Evolutionary conservation across 2,888 invertebrate genomes (phyloP), one percentile per base, ranked within the genome.

Genomic region (Celastrina argiolus): DNA sequence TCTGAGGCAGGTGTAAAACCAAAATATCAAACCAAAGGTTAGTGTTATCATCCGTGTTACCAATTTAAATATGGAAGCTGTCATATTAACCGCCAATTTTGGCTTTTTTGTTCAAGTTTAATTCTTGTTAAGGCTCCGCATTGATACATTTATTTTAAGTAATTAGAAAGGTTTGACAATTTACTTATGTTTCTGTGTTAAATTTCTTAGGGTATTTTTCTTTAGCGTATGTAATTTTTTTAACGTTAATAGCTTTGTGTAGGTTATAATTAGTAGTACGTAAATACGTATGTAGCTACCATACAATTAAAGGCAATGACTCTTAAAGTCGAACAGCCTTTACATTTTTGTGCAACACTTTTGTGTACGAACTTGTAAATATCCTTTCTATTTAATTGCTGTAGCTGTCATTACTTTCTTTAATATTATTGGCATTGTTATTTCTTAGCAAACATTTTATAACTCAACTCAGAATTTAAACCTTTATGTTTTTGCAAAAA

Each of bases 1-100:
- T 61, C 22, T 22, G 34, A 18, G 39, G 61, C 61, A 61, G 61
- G 61, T 61, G 61, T 18, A 59, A 8, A 36, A 34, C 34, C 36
- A 22, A 12, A 2, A 26, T 14, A 51, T 51, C 8, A 18, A 61
- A 36, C 22, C 22, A 39, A 36, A 61, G 61, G 61, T 61, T 61
- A 39, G 39, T 8, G 12, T 59, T 59, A 36, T 22, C 36, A 18
- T 10, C 61, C 59, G 59, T 18, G 36, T 39, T 61, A 61, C 34
- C 61, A 61, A 61, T 22, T 61, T 61, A 39, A 61, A 61, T 22
- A 61, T 61, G 61, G 61, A 61, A 61, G 61, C 61, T 61, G 61
- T 36, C 61, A 39, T 36, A 61, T 61, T 61, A 61, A 18, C 59
- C 22, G 22, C n/a, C 36, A 61, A 61, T 39, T 61, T 61, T 12